These are phyloP conservation scores for Camponotus vicinus DNA, from an alignment of 1,140 invertebrate species.

Conservation along the genomic window DNA sequence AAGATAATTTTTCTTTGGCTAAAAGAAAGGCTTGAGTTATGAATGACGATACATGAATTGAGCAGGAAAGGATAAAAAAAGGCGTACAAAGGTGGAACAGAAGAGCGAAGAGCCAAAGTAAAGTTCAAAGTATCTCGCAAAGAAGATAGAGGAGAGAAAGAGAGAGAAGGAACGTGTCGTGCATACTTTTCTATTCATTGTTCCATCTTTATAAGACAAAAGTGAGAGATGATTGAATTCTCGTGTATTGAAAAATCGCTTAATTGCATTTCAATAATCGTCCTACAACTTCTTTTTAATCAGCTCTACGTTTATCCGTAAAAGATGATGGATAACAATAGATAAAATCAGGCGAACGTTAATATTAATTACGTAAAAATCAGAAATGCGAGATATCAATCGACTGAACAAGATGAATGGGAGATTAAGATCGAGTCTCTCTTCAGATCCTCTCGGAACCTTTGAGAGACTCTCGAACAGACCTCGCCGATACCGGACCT, in stretches of 20 bases:
- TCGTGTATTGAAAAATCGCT: not conserved
- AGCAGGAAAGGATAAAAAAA: not conserved
- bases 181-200: not conserved
- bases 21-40: not conserved
- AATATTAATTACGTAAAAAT: not conserved
- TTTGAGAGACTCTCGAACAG: not conserved
- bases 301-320: not conserved
- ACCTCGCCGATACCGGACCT: not conserved
- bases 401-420: not conserved
- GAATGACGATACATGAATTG: slow-evolving; percentile 33
- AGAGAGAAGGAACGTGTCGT: not conserved
- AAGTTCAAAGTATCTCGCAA: not conserved
- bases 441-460: not conserved
- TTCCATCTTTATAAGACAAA: not conserved
- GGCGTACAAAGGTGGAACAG: too few relatives aligned
- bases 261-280: not conserved
- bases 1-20: not conserved
- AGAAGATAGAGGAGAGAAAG: not conserved
- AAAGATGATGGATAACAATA: not conserved
- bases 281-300: not conserved
- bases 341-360: not conserved
- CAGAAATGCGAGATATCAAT: not conserved
- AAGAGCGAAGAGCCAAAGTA: not conserved
- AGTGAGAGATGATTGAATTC: not conserved
- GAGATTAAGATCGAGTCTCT: not conserved